Evolutionary conservation across 2,888 invertebrate species (phyloP), one percentile per base, ranked within the genome.

Genomic region (Nomada lathburiana): DNA sequence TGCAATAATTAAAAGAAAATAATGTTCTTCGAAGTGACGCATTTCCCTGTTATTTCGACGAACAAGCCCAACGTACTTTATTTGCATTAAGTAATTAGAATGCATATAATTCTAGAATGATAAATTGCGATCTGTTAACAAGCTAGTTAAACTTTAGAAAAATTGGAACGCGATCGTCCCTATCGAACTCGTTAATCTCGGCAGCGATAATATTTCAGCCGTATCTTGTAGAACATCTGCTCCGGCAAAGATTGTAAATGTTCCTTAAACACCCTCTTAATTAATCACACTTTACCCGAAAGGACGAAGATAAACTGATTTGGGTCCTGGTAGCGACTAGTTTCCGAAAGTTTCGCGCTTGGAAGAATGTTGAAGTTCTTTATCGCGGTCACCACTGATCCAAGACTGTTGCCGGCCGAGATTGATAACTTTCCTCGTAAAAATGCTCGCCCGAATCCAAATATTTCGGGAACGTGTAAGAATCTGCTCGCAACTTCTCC

Each of bases 231-330:
- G 11, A 64, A 26, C 64, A 64, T 26, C 50, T 26, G 57, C 57
- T 3, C 57, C 10, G 16, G 18, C 57, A 26, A 29, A 59, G 11
- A 29, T 59, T 26, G 16, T 59, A 59, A 59, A 59, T 26, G 26
- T 59, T 59, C 57, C 57, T 13, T 16, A 7, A 59, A 50, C 23
- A 50, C 16, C 26, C 16, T 18, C 9, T 4, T 64, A 64, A 64
- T 64, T 64, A 64, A 64, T 64, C 64, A 64, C 64, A 50, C 47
- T 50, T 64, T 18, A 26, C 50, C 7, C 50, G 26, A 26, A 26
- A 64, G 47, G 26, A 47, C 18, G 18, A 26, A 26, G 47, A 50
- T 50, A 42, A 64, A 50, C 50, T 26, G 50, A 23, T 50, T 50
- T 47, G 18, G 18, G 13, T 50, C 23, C 62, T 36, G 13, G 13